A percentile compares a stretch with the other conserved stretches of the same genome.
phyloP scores from a whole-genome alignment of 2,113 vertebrate species.

The Axis porcinus region DNA sequence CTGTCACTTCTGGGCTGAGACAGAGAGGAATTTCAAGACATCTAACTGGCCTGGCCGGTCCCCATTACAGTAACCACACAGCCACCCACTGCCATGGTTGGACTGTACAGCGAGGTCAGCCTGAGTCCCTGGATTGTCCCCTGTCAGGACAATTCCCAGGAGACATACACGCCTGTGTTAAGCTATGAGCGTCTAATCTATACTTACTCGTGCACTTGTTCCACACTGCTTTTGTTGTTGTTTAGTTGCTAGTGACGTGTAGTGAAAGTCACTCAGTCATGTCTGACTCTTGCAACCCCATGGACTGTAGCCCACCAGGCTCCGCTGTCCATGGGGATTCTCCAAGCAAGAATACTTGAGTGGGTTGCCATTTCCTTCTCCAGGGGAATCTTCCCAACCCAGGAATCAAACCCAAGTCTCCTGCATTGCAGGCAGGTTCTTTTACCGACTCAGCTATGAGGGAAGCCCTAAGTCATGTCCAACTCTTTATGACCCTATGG shows the following conservation, averaged over 20 bases:
- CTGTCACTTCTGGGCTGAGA: neutral
- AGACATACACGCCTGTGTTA: no score
- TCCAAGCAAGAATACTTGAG: neutral
- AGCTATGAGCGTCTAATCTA: neutral
- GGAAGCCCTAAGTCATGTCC: neutral
- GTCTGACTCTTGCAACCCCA: neutral
- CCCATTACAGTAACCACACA: fast-evolving
- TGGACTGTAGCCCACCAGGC: neutral
- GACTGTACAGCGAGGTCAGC: neutral
- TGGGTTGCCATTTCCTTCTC: neutral
- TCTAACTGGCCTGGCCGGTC: fast-evolving
- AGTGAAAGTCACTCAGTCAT: neutral
- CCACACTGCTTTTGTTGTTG: neutral
- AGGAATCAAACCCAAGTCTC: neutral
- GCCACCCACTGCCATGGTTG: fast-evolving
- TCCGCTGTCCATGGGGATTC: neutral
- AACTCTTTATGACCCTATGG: neutral
- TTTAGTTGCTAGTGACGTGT: neutral
- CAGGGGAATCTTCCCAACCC: neutral
- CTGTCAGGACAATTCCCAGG: neutral
- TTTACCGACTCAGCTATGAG: neutral
- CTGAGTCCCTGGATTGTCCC: fast-evolving
- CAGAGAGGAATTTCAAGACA: no score
- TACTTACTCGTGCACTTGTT: neutral
- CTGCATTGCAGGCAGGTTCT: neutral